phyloP scores from a whole-genome alignment of 2,113 vertebrate genomes.

The Thymallus thymallus region DNA sequence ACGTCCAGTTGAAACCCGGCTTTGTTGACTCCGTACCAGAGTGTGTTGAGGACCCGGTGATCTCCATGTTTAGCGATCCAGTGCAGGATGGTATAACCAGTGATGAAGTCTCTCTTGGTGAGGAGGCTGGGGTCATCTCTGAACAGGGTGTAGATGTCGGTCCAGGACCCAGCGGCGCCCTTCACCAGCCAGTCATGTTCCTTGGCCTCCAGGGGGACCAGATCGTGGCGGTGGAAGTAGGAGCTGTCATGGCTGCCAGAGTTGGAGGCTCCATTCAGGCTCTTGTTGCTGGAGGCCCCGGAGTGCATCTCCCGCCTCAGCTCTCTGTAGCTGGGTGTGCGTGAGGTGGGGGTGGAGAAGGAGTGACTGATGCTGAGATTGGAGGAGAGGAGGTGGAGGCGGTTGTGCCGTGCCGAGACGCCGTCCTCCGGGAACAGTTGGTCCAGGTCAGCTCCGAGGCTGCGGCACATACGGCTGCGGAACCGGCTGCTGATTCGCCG shows the following conservation, averaged over 20 bases:
- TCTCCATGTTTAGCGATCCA: constrained; percentile 94
- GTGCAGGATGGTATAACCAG: constrained; percentile 88
- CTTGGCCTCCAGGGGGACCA: constrained; percentile 78
- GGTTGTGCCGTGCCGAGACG: constrained; percentile 52
- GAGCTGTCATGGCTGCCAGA: constrained; percentile 12
- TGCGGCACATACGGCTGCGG: constrained; percentile 68
- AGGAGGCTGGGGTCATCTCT: constrained; percentile 81
- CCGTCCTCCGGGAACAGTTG: constrained; percentile 53
- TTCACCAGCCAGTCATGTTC: constrained; percentile 90
- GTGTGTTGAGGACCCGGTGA: constrained; percentile 80
- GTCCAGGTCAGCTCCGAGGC: constrained; percentile 72
- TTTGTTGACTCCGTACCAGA: constrained; percentile 74
- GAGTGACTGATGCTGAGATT: constrained; percentile 66
- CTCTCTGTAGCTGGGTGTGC: constrained; percentile 27
- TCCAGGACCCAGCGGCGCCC: constrained; percentile 80
- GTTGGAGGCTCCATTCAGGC: not conserved
- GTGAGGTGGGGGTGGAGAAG: constrained; percentile 44
- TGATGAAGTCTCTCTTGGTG: constrained; percentile 85
- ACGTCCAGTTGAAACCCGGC: constrained; percentile 76
- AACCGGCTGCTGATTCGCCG: constrained; percentile 38
- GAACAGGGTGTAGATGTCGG: constrained; percentile 78
- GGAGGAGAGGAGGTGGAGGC: constrained; percentile 64
- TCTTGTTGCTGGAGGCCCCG: constrained; percentile 24
- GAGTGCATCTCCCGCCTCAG: constrained; percentile 5
- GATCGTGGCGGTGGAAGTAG: constrained; percentile 46